Base-by-base conservation (phyloP, 2,888 invertebrate genomes). In the Argynnis bischoffii region DNA sequence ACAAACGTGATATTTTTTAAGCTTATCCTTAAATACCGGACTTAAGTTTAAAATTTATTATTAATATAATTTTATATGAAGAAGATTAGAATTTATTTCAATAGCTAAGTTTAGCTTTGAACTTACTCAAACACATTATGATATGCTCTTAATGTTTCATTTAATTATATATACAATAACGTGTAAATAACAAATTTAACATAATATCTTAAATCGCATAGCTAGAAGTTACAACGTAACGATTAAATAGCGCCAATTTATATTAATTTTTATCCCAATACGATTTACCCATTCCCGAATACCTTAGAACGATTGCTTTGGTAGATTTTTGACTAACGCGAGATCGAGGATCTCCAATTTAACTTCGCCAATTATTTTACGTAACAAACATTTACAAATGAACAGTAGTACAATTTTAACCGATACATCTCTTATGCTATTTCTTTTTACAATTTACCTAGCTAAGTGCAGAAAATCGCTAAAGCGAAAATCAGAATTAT, bases 151-250 rank as follows among this genome's bases (percentile, higher is more conserved):
- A 67, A 61, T 66, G 59, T 57, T 70, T 55, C 65, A 63, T 74
- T 79, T 73, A 78, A 78, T 71, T 54, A 55, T 85, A 85, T 88
- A 69, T 87, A 89, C 85, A 88, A 81, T 78, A 83, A 81, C 76
- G 73, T 77, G 78, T 79, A 77, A 78, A 86, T 84, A 89, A 88
- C 86, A 87, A 86, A 83, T 85, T 82, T 81, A 86, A 86, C 86
- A 85, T 83, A 86, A 84, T 82, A 83, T 77, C 75, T 79, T 77
- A 78, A 76, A 70, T 73, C 69, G 64, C 72, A 69, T 73, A 63
- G 65, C 55, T 69, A 66, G 67, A 66, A 63, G 69, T 72, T 70
- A 63, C 51, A 71, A 67, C 69, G 50, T 66, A 68, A 68, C 67
- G 64, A 69, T 66, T 69, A 64, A 68, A 74, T 66, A 71, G 71